Evolutionary conservation across 2,888 invertebrate genomes (phyloP).

Genomic region (Cataglyphis cursor): DNA sequence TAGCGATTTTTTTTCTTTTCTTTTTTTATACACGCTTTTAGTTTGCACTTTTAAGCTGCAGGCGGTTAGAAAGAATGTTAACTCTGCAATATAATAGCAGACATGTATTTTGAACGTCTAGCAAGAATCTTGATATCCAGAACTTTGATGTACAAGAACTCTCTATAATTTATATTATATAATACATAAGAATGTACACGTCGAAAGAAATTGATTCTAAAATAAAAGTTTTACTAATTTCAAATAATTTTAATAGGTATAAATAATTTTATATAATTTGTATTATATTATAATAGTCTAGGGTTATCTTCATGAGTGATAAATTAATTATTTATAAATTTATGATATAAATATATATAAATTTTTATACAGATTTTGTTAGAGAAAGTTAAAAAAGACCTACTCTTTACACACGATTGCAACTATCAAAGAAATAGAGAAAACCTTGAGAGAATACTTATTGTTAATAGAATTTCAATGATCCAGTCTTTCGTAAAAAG

Average conservation of each 20-base stretch:
- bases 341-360: background rate
- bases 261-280: too few species aligned
- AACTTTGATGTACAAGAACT: background rate
- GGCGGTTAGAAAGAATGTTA: background rate
- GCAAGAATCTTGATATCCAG: background rate
- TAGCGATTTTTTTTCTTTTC: background rate
- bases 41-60: background rate
- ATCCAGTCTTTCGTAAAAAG: constrained; percentile 22
- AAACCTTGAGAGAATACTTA: background rate
- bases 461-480: constrained; percentile 40
- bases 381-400: background rate
- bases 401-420: background rate
- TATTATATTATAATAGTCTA: background rate
- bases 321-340: background rate
- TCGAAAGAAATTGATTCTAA: too few species aligned
- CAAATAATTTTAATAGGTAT: background rate
- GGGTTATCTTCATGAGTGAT: background rate
- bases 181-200: background rate
- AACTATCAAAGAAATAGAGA: background rate
- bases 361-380: background rate
- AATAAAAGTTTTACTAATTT: background rate
- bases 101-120: background rate
- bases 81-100: background rate
- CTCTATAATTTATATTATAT: background rate
- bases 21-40: constrained; percentile 13